Percentiles rank a stretch among this genome's conserved stretches.
Evolutionary conservation across 2,888 invertebrate genomes (phyloP).

Genomic region (Harpagoxenus sublaevis): DNA sequence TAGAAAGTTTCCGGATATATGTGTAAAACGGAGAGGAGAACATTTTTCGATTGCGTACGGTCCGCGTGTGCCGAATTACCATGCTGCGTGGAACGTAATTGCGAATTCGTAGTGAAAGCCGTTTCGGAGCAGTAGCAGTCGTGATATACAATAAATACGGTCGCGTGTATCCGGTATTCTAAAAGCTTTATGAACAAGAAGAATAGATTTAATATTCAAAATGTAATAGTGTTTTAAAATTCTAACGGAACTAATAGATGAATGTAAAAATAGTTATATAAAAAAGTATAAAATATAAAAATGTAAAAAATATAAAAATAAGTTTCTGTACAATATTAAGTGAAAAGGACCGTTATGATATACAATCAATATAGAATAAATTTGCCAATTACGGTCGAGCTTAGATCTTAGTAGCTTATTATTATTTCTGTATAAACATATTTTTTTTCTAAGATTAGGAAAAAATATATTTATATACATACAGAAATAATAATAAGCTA

Average conservation of each 20-base stretch:
- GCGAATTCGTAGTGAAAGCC: constrained; percentile 63
- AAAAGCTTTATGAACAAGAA: constrained; percentile 13
- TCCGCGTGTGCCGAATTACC: constrained; percentile 12
- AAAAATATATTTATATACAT: too few species aligned
- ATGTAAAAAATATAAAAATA: not conserved
- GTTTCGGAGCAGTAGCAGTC: not conserved
- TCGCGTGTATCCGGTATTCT: not conserved
- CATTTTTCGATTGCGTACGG: constrained; percentile 17
- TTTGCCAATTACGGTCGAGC: too few species aligned
- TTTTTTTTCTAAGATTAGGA: too few species aligned
- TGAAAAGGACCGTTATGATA: too few species aligned
- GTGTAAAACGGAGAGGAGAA: constrained; percentile 13
- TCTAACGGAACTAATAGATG: not conserved
- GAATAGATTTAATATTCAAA: not conserved
- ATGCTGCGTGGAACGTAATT: constrained; percentile 41
- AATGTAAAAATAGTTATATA: not conserved
- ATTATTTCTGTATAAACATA: too few species aligned
- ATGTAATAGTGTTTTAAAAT: not conserved
- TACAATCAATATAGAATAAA: too few species aligned
- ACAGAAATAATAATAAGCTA: too few species aligned
- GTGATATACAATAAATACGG: constrained; percentile 1
- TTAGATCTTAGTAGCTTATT: too few species aligned
- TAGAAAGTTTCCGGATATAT: constrained; percentile 34
- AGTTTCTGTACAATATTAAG: not conserved
- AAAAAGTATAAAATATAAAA: not conserved